Evolutionary conservation across 2,888 invertebrate species (phyloP).

Genomic region (Tyria jacobaeae): DNA sequence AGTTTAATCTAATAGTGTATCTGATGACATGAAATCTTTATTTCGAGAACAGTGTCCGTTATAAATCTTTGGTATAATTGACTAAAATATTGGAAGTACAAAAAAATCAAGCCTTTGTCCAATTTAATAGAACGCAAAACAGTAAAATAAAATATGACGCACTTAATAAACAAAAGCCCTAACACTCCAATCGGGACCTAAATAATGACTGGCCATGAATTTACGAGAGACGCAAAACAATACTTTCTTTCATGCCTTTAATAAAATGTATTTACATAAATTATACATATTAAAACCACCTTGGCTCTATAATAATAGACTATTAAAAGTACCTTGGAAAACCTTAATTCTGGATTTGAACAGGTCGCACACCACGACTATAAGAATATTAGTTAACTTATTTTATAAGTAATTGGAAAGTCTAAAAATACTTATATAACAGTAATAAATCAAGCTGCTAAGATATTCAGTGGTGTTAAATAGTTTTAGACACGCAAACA

Average conservation of each 20-base stretch:
- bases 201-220: not conserved
- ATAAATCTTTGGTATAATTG: not conserved
- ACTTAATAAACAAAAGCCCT: not conserved
- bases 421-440: slow-evolving; percentile 33
- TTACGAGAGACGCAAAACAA: not conserved
- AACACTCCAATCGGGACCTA: not conserved
- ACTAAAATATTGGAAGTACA: not conserved
- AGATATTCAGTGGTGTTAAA: slow-evolving; percentile 59
- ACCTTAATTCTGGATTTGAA: slow-evolving; percentile 3
- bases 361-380: not conserved
- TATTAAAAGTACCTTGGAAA: not conserved
- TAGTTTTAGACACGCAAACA: slow-evolving; percentile 55
- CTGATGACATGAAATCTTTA: not conserved
- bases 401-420: slow-evolving; percentile 34
- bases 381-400: slow-evolving; percentile 5
- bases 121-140: not conserved
- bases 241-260: not conserved
- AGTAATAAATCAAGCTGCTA: slow-evolving; percentile 44
- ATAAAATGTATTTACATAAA: slow-evolving; percentile 3
- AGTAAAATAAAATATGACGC: not conserved
- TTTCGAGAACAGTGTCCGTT: not conserved
- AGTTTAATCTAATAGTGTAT: too few relatives aligned
- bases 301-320: not conserved
- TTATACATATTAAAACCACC: not conserved
- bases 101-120: not conserved